A percentile compares a stretch with the other conserved stretches of the same genome.
phyloP scores from a whole-genome alignment of 2,797 vertebrate genomes.

The Melopsittacus undulatus region DNA sequence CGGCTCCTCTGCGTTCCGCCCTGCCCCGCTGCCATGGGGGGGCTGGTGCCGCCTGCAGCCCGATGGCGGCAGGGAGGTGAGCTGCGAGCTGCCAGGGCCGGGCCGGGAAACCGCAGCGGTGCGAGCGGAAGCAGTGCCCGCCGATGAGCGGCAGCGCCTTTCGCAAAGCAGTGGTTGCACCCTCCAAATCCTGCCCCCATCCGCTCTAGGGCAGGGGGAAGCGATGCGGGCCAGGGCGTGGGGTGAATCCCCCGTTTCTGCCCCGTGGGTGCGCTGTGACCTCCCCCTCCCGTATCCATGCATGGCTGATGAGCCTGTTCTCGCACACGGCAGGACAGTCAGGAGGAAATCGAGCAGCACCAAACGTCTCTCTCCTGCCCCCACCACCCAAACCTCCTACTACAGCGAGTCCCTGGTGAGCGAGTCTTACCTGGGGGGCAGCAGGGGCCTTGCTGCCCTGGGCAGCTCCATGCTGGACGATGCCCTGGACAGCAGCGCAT shows the following conservation, averaged over 20 bases:
- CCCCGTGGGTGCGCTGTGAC: accelerated
- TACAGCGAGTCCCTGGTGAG: conserved; percentile 78
- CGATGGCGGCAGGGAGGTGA: neutral
- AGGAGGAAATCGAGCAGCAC: conserved; percentile 67
- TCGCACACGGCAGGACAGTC: conserved; percentile 32
- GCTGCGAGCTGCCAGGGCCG: neutral
- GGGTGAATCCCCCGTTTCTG: neutral
- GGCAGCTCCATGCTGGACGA: conserved; percentile 46
- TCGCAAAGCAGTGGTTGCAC: neutral
- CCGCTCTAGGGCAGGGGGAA: neutral
- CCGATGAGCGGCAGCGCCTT: neutral
- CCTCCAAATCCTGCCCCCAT: neutral
- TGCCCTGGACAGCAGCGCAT: conserved; percentile 39
- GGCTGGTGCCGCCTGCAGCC: neutral
- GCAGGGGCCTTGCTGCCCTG: conserved; percentile 35
- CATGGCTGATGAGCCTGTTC: neutral
- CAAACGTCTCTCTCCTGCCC: conserved; percentile 68
- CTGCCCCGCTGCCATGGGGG: neutral
- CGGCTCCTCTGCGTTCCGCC: neutral
- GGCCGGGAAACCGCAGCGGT: conserved; percentile 36
- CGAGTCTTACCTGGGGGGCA: conserved; percentile 75
- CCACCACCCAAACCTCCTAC: conserved; percentile 74
- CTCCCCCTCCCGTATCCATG: accelerated
- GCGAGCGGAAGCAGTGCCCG: neutral
- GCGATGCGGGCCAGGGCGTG: neutral